Evolutionary conservation across 2,113 vertebrate genomes (phyloP).

Genomic region (Turdus rufiventris): DNA sequence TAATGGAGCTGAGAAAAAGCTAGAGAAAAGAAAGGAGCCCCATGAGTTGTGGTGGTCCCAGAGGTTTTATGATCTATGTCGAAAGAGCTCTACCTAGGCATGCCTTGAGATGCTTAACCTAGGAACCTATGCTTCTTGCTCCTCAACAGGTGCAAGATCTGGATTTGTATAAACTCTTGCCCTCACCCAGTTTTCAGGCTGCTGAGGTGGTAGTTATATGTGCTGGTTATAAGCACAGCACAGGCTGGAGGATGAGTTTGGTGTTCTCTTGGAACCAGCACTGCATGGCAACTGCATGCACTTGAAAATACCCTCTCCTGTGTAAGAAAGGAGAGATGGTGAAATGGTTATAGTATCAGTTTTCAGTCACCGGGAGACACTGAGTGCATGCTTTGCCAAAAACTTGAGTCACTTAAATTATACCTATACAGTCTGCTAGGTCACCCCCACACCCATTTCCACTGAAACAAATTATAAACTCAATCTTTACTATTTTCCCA

Average conservation of each 20-base stretch:
- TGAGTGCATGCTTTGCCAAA: neutral
- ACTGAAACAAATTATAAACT: neutral
- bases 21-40: neutral
- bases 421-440: neutral
- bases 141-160: neutral
- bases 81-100: neutral
- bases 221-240: neutral
- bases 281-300: fast-evolving
- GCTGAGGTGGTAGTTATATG: neutral
- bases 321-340: neutral
- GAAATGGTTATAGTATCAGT: neutral
- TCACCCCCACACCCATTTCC: neutral
- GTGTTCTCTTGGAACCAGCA: neutral
- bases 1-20: neutral
- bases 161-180: neutral
- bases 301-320: neutral
- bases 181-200: neutral
- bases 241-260: neutral
- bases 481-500: neutral
- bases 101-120: neutral
- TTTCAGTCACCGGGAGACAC: neutral
- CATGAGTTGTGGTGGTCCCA: neutral
- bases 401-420: neutral
- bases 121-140: neutral
- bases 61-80: neutral